A percentile compares a stretch with the other conserved stretches of the same genome.
phyloP scores from a whole-genome alignment of 2,797 vertebrate genomes.

The Protonibea diacanthus region DNA sequence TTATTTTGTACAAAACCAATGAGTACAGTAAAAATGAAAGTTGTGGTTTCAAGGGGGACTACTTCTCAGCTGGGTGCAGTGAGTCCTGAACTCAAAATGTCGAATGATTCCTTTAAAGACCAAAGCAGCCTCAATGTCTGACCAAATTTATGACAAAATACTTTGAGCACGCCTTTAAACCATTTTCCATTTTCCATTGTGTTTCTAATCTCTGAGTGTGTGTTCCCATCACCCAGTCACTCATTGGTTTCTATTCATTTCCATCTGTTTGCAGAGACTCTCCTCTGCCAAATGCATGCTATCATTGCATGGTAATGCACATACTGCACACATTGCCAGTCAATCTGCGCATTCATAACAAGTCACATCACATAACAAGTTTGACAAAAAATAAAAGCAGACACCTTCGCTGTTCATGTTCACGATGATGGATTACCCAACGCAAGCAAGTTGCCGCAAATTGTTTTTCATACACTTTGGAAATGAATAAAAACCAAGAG shows the following conservation, averaged over 20 bases:
- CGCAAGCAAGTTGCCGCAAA: conserved; percentile 6
- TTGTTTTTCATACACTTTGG: conserved; percentile 36
- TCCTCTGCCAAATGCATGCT: conserved; percentile 36
- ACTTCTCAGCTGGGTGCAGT: neutral
- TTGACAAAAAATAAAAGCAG: conserved; percentile 31
- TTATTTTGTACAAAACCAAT: neutral
- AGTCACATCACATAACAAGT: neutral
- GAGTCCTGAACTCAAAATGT: conserved; percentile 7
- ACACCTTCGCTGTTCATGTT: conserved; percentile 10
- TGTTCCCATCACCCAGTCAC: conserved; percentile 11
- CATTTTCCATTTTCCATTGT: neutral
- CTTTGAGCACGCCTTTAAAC: neutral
- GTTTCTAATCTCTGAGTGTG: conserved; percentile 6
- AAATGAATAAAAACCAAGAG: conserved; percentile 12
- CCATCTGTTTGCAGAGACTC: conserved; percentile 32
- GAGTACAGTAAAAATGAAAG: neutral
- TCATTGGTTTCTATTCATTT: conserved; percentile 36
- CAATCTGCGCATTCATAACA: conserved; percentile 11
- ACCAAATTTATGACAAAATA: neutral
- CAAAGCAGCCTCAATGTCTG: neutral
- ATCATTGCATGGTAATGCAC: conserved; percentile 22
- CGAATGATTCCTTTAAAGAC: neutral
- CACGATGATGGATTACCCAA: conserved; percentile 33
- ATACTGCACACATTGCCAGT: conserved; percentile 20
- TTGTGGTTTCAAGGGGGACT: neutral